Evolutionary conservation across 2,113 vertebrate genomes (phyloP).

Genomic region (Phalacrocorax carbo): DNA sequence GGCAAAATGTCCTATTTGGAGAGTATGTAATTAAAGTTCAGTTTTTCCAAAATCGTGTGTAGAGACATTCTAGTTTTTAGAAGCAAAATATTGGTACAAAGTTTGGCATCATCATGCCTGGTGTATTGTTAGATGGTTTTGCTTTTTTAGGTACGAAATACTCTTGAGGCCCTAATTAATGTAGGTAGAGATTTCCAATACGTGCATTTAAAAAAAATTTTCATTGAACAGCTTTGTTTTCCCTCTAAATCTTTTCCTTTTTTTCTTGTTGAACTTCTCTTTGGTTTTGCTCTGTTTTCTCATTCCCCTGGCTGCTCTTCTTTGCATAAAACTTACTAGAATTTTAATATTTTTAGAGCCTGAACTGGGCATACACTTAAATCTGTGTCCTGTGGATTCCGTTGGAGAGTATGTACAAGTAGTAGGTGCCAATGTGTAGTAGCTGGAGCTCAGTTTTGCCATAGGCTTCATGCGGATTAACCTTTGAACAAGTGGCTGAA

Average conservation of each 20-base stretch:
- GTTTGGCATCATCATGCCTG: neutral
- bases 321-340: neutral
- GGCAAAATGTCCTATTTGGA: neutral
- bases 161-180: neutral
- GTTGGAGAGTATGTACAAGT: neutral
- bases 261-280: neutral
- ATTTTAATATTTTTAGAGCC: neutral
- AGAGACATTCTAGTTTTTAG: neutral
- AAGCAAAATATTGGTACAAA: neutral
- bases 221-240: neutral
- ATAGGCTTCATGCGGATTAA: neutral
- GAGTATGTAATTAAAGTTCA: neutral
- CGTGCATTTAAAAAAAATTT: neutral
- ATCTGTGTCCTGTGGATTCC: neutral
- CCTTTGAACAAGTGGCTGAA: neutral
- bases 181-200: neutral
- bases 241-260: neutral
- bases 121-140: neutral
- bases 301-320: neutral
- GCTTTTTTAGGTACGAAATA: neutral
- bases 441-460: neutral
- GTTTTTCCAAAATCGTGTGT: neutral
- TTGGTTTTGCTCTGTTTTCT: neutral
- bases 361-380: neutral
- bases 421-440: neutral